A percentile compares a stretch with the other conserved stretches of the same genome.
Conservation (phyloP, 2,888 invertebrate genomes). For the Uloborus plumipes region DNA sequence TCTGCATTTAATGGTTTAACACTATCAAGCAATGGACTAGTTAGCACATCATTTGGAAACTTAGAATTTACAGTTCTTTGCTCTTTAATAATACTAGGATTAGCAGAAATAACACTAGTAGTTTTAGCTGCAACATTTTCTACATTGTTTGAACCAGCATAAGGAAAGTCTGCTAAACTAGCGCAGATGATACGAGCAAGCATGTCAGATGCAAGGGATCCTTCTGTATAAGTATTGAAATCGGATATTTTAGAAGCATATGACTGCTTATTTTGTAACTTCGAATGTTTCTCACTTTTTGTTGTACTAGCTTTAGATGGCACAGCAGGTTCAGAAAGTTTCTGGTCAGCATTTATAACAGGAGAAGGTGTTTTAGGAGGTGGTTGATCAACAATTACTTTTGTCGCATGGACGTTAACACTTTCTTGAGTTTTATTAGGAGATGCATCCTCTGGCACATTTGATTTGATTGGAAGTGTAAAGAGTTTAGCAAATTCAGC, state of each 20-base stretch:
- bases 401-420: neutral
- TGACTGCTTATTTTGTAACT: constrained; percentile 35
- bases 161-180: constrained; percentile 63
- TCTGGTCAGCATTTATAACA: constrained; percentile 10
- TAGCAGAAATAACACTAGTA: constrained; percentile 54
- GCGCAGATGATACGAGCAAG: constrained; percentile 65
- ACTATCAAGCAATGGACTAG: constrained; percentile 50
- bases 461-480: constrained; percentile 49
- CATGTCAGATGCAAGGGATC: constrained; percentile 59
- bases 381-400: constrained; percentile 24
- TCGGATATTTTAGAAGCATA: constrained; percentile 49
- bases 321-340: constrained; percentile 15
- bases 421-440: constrained; percentile 26
- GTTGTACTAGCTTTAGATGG: constrained; percentile 29
- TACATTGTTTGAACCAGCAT: constrained; percentile 54
- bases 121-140: constrained; percentile 42
- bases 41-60: constrained; percentile 39
- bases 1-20: constrained; percentile 43
- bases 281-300: constrained; percentile 49
- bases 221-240: constrained; percentile 54
- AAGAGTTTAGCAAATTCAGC: constrained; percentile 55
- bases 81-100: constrained; percentile 31
- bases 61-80: constrained; percentile 32
- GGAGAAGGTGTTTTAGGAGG: constrained; percentile 33
- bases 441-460: constrained; percentile 30